Evolutionary conservation across 2,888 invertebrate species (phyloP).

Genomic region (Eurytoma adleriae): DNA sequence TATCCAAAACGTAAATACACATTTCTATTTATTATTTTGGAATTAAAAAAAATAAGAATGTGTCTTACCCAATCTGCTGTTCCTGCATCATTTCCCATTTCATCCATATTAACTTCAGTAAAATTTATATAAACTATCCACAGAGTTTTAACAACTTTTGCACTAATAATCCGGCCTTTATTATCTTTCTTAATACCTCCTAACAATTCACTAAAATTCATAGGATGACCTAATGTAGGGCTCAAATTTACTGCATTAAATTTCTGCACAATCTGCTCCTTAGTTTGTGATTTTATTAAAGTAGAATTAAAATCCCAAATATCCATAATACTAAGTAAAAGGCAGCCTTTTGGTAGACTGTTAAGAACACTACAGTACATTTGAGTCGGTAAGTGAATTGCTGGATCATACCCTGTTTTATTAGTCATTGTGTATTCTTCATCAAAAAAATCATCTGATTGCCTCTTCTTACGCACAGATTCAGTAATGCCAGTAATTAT

Average conservation of each 20-base stretch:
- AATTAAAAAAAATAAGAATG: conserved; percentile 18
- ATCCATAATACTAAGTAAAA: conserved; percentile 82
- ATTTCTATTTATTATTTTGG: neutral
- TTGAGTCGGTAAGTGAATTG: conserved; percentile 78
- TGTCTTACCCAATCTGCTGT: conserved; percentile 85
- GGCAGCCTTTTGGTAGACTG: conserved; percentile 80
- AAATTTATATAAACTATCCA: conserved; percentile 85
- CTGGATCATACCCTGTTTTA: conserved; percentile 77
- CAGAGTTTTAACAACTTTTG: conserved; percentile 80
- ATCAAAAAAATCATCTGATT: conserved; percentile 69
- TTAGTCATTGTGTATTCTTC: conserved; percentile 63
- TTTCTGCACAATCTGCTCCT: conserved; percentile 80
- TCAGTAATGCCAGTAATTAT: conserved; percentile 63
- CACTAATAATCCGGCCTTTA: conserved; percentile 81
- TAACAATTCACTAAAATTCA: conserved; percentile 81
- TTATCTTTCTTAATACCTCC: conserved; percentile 80
- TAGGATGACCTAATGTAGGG: conserved; percentile 81
- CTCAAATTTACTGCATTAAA: conserved; percentile 81
- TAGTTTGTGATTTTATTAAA: conserved; percentile 78
- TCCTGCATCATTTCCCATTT: conserved; percentile 84
- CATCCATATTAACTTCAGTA: conserved; percentile 81
- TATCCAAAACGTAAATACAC: conserved; percentile 55
- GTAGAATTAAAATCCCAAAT: conserved; percentile 82
- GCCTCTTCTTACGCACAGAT: conserved; percentile 60
- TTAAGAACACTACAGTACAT: conserved; percentile 83